These are phyloP conservation scores for Marmota monax DNA, from an alignment of 2,113 vertebrate genomes.

Conservation along the genomic window DNA sequence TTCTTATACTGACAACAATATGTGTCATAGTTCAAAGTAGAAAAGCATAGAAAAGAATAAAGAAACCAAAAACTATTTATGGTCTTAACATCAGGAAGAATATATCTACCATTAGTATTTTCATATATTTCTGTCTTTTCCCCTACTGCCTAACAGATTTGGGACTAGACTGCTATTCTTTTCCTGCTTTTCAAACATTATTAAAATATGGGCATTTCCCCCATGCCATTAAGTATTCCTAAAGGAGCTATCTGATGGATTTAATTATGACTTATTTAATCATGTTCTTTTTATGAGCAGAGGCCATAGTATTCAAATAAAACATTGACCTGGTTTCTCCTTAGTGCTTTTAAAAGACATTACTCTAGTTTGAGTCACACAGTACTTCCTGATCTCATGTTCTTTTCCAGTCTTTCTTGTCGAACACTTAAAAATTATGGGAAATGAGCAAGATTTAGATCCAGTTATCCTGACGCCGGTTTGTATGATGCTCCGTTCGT, in stretches of 20 bases:
- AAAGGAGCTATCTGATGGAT: background rate
- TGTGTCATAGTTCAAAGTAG: conserved; percentile 9
- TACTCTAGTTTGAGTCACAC: background rate
- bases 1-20: background rate
- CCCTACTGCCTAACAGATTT: background rate
- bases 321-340: background rate
- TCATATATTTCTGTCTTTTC: background rate
- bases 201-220: background rate
- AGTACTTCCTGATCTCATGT: background rate
- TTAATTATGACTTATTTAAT: conserved; percentile 39
- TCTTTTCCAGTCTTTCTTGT: background rate
- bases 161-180: background rate
- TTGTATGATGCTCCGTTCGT: background rate
- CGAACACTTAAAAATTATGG: background rate
- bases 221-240: background rate
- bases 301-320: background rate
- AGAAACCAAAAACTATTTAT: background rate
- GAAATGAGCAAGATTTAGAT: background rate
- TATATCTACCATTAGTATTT: background rate
- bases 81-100: conserved; percentile 19
- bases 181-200: background rate
- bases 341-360: background rate
- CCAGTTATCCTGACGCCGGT: background rate
- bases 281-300: background rate
- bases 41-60: conserved; percentile 11